These are phyloP conservation scores for Poecilobothrus nobilitatus DNA, from an alignment of 2,888 invertebrate genomes.

Conservation along the genomic window DNA sequence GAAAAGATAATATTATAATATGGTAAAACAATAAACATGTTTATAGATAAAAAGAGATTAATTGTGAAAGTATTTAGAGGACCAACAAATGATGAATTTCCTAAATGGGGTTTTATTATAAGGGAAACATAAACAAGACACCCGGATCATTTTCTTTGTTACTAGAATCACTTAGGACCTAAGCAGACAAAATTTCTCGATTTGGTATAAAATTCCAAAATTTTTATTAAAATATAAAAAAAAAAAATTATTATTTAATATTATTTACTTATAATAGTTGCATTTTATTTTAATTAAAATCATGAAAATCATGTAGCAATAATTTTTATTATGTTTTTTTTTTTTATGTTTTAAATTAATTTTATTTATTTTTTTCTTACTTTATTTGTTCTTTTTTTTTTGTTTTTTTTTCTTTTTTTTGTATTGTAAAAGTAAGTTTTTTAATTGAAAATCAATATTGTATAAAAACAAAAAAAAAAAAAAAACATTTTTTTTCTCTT, in stretches of 20 bases:
- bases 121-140: not conserved
- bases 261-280: not conserved
- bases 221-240: not conserved
- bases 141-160: too few relatives aligned
- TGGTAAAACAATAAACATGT: not conserved
- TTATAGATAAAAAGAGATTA: not conserved
- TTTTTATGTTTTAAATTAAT: too few relatives aligned
- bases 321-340: not conserved
- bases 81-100: not conserved
- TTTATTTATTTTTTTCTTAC: too few relatives aligned
- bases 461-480: too few relatives aligned
- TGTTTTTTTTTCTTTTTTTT: too few relatives aligned
- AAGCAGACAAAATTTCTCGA: too few relatives aligned
- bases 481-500: too few relatives aligned
- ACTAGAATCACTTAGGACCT: too few relatives aligned
- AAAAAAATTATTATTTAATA: not conserved
- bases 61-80: not conserved
- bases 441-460: too few relatives aligned
- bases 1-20: not conserved
- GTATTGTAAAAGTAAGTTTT: too few relatives aligned
- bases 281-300: not conserved
- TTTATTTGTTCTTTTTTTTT: too few relatives aligned
- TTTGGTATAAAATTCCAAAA: too few relatives aligned
- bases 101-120: constrained; percentile 1
- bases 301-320: not conserved